Evolutionary conservation across 2,888 invertebrate genomes (phyloP), one percentile per base, ranked within the genome.

Genomic region (Diogma glabrata): DNA sequence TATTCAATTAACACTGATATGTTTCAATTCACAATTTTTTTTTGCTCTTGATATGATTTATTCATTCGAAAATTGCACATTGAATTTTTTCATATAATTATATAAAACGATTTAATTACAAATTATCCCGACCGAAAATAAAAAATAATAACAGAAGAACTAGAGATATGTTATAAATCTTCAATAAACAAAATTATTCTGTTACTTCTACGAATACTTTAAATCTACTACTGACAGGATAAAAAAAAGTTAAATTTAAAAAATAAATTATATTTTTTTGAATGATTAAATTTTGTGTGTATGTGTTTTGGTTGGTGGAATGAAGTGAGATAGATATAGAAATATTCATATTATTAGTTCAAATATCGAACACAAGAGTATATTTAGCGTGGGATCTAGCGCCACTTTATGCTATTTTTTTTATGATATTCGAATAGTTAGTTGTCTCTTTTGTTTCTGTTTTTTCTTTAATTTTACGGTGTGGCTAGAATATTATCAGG

Each of bases 381-480:
- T 20, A 16, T 19, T 17, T 14, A 36, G 49, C 33, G 51, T 51
- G 51, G 51, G 51, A 51, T 49, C 49, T 51, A 51, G 51, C 51
- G 51, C 51, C 49, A 52, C 51, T 49, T 33, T 36, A 36, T 36
- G 17, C n/a, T n/a, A n/a, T n/a, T n/a, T n/a, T n/a, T 26, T 4
- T 33, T 14, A 5, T 5, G 12, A 30, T 30, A 30, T 14, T 30
- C 14, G 30, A 30, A 30, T 14, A 14, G 33, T 33, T 33, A 17
- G 17, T 7, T 12, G 17, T 17, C 20, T 20, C 7, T 43, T 43
- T 43, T 17, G 8, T 8, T 17, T 43, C 2, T 20, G 17, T 43
- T 43, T 43, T 20, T 43, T 10, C 12, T 2, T 43, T 43, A 10
- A 3, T 43, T 19, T 19, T 7, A 12, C 9, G 16, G 12, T 43